A percentile compares a stretch with the other conserved stretches of the same genome.
These are phyloP conservation scores for Canis aureus DNA, from an alignment of 2,113 vertebrate genomes.

Conservation along the genomic window DNA sequence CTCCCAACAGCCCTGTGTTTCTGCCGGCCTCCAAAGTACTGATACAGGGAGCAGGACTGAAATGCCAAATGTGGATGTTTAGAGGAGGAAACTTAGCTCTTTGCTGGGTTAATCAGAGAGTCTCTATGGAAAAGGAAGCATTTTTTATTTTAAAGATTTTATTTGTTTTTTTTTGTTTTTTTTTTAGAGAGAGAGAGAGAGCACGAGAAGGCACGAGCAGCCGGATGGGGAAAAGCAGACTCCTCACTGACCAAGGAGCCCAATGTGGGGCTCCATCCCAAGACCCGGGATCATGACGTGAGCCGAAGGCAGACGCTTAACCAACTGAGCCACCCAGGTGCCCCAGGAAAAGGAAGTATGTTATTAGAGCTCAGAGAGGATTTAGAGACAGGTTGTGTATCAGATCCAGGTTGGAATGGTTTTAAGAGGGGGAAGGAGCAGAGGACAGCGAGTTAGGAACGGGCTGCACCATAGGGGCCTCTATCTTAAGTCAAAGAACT, in stretches of 20 bases:
- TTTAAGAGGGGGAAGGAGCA: background rate
- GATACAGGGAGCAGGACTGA: background rate
- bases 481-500: background rate
- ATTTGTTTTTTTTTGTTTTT: no score
- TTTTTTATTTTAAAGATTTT: background rate
- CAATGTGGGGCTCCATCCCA: no score
- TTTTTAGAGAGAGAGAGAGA: no score
- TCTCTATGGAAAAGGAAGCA: background rate
- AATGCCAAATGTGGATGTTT: background rate
- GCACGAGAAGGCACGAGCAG: no score
- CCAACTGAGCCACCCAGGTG: no score
- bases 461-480: background rate
- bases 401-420: background rate
- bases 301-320: no score
- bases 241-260: no score
- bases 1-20: background rate
- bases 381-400: background rate
- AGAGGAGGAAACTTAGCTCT: background rate
- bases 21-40: background rate
- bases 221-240: no score
- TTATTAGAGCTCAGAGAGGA: background rate
- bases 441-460: background rate
- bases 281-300: no score
- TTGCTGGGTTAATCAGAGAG: background rate
- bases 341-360: background rate